phyloP scores from a whole-genome alignment of 2,888 invertebrate genomes.

The Liodrosophila aerea region DNA sequence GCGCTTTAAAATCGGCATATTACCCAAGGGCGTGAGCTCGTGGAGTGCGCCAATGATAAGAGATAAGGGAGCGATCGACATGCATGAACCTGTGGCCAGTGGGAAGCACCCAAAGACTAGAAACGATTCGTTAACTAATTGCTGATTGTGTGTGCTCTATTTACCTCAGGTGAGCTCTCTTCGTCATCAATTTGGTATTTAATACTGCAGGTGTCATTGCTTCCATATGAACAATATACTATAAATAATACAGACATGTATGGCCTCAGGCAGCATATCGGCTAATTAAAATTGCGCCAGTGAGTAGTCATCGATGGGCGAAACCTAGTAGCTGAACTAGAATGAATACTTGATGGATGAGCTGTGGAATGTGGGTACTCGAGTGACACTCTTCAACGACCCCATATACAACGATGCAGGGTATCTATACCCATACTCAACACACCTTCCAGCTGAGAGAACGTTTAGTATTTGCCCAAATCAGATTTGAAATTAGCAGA shows the following conservation, averaged over 20 bases:
- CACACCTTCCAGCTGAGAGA: neutral
- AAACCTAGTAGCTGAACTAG: neutral
- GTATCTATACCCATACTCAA: too few species aligned
- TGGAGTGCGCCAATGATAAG: slow-evolving; percentile 46
- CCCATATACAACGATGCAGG: too few species aligned
- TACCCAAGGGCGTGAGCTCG: slow-evolving; percentile 46
- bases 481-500: slow-evolving; percentile 7
- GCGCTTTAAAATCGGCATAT: slow-evolving; percentile 50
- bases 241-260: slow-evolving; percentile 37
- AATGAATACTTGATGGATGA: too few species aligned
- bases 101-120: slow-evolving; percentile 51
- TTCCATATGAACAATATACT: slow-evolving; percentile 38
- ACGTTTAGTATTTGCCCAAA: slow-evolving; percentile 14
- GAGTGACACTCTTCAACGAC: neutral
- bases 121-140: slow-evolving; percentile 34
- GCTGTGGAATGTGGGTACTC: neutral
- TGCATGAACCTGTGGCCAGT: slow-evolving; percentile 13
- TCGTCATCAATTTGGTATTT: slow-evolving; percentile 64
- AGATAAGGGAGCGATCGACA: slow-evolving; percentile 10
- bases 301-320: slow-evolving; percentile 21
- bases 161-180: slow-evolving; percentile 1
- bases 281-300: slow-evolving; percentile 22
- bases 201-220: slow-evolving; percentile 37
- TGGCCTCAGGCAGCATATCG: slow-evolving; percentile 15
- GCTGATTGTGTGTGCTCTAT: slow-evolving; percentile 31